Conservation (phyloP, 1,140 invertebrate genomes). For the Cherax destructor region DNA sequence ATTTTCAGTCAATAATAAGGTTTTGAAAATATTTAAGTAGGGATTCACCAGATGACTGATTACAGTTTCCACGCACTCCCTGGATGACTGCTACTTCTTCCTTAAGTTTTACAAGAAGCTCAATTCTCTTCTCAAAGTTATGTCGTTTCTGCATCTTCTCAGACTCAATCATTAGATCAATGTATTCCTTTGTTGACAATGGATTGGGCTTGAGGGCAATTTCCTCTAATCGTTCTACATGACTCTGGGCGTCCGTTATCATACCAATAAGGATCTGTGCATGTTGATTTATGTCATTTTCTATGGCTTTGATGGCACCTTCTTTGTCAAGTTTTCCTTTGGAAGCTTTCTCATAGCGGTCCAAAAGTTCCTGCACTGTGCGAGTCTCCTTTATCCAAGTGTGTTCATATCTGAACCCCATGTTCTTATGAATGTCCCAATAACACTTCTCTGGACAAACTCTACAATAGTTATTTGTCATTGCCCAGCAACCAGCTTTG, state of each 20-base stretch:
- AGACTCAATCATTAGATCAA: slow-evolving; percentile 56
- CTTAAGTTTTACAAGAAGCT: slow-evolving; percentile 27
- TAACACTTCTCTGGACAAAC: slow-evolving; percentile 31
- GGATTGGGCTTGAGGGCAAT: slow-evolving; percentile 51
- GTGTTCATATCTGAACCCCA: slow-evolving; percentile 13
- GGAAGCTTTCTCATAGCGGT: slow-evolving; percentile 33
- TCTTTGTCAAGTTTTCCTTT: slow-evolving; percentile 4
- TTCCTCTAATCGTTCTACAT: slow-evolving; percentile 24
- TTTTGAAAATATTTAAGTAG: slow-evolving; percentile 25
- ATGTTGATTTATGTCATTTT: slow-evolving; percentile 7
- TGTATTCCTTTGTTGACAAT: slow-evolving; percentile 46
- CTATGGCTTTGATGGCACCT: slow-evolving; percentile 1
- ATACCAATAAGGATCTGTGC: background rate
- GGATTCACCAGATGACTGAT: slow-evolving; percentile 30
- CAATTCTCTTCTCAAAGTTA: slow-evolving; percentile 43
- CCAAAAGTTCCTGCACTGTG: slow-evolving; percentile 40
- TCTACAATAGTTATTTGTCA: slow-evolving; percentile 20
- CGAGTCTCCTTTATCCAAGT: slow-evolving; percentile 19
- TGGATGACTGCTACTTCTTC: slow-evolving; percentile 40
- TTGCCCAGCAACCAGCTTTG: slow-evolving; percentile 26
- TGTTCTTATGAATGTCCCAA: slow-evolving; percentile 40
- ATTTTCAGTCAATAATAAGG: no score
- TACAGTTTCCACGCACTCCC: slow-evolving; percentile 31
- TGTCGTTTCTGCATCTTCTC: slow-evolving; percentile 44
- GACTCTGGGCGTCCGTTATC: background rate